These are phyloP conservation scores for Manis javanica DNA, from an alignment of 2,797 vertebrate species.

Conservation along the genomic window DNA sequence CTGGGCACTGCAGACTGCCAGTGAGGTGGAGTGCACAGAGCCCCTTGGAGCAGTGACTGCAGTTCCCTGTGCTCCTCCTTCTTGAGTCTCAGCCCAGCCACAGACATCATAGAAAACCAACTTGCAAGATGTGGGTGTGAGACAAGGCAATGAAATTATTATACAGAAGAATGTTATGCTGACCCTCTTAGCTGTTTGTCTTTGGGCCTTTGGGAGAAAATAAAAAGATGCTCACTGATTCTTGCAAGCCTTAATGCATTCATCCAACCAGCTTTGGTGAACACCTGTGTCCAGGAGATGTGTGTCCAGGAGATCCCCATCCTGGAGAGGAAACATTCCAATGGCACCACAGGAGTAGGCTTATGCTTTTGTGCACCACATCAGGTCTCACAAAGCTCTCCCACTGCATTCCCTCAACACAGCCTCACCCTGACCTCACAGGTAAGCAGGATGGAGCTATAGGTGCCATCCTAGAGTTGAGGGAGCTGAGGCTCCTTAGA, in stretches of 20 bases:
- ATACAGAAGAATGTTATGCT: neutral
- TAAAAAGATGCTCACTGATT: neutral
- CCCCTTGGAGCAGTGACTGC: accelerated
- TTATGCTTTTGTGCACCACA: accelerated
- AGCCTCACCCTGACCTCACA: neutral
- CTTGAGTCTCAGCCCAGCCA: neutral
- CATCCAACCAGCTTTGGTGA: neutral
- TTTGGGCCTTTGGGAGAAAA: neutral
- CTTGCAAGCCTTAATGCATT: neutral
- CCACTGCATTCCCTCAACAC: neutral
- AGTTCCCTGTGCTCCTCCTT: neutral
- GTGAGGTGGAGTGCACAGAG: neutral
- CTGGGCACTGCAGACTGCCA: neutral
- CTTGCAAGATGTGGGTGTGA: neutral
- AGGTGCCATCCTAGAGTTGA: neutral
- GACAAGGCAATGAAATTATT: neutral
- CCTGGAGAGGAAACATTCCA: neutral
- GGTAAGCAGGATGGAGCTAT: neutral
- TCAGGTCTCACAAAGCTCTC: neutral
- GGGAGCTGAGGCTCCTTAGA: neutral
- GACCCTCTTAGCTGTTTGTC: neutral
- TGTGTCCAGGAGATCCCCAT: too few species aligned
- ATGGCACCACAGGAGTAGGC: accelerated
- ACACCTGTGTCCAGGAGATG: neutral
- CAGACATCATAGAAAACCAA: neutral